Conservation (phyloP, 64 coral and sea anemone species). For the Montipora sp. region DNA sequence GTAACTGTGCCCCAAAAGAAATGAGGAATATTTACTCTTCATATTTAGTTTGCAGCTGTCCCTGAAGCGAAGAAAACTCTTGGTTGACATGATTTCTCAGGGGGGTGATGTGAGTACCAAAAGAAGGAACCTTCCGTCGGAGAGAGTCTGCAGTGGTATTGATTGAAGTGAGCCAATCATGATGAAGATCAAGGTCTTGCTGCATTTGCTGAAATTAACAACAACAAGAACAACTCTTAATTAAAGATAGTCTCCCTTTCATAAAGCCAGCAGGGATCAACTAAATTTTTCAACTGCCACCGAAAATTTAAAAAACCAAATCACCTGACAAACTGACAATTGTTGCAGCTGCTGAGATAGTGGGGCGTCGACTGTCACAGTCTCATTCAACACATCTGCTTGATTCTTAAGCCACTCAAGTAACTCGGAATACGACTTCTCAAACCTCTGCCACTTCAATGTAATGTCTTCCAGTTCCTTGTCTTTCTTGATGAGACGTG, state of each 20-base stretch:
- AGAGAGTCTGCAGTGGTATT: conserved; percentile 63
- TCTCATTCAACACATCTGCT: conserved; percentile 63
- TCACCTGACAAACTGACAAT: conserved; percentile 75
- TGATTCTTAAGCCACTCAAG: conserved; percentile 86
- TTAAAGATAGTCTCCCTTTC: not conserved
- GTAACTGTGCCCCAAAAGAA: not conserved
- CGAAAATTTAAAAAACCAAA: not conserved
- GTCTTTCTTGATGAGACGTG: conserved; percentile 45
- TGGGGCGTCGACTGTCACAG: conserved; percentile 58
- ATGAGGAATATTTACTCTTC: conserved; percentile 24
- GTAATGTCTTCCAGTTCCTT: conserved; percentile 65
- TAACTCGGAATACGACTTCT: conserved; percentile 67
- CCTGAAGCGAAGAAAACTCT: conserved; percentile 66
- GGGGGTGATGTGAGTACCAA: conserved; percentile 61
- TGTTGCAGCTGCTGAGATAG: conserved; percentile 75
- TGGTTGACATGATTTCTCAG: conserved; percentile 72
- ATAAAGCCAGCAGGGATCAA: no score
- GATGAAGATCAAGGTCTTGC: conserved; percentile 90
- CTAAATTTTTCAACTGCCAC: no score
- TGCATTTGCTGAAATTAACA: conserved; percentile 66
- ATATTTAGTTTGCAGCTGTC: conserved; percentile 58
- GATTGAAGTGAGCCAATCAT: conserved; percentile 70
- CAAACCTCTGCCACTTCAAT: conserved; percentile 76
- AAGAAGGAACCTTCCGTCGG: conserved; percentile 38
- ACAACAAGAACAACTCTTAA: not conserved